Evolutionary conservation across 2,888 invertebrate species (phyloP).

Genomic region (Seladonia tumulorum): DNA sequence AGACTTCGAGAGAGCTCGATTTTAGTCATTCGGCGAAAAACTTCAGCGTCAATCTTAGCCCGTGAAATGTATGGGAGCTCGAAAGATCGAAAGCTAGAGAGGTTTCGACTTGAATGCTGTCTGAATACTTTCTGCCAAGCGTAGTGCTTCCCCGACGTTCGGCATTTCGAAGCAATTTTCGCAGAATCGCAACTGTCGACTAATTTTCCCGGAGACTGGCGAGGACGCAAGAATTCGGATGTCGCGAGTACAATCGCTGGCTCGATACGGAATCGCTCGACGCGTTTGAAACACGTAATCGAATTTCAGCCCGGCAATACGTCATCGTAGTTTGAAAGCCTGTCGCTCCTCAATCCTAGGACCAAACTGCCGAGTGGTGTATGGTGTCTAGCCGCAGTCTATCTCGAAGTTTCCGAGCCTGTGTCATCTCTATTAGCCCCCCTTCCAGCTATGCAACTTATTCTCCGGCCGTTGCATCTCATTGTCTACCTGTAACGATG

Average conservation of each 20-base stretch:
- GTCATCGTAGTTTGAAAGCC: conserved; percentile 24
- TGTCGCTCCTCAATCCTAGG: conserved; percentile 26
- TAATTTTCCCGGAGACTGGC: neutral
- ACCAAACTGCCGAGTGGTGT: neutral
- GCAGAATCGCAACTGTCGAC: neutral
- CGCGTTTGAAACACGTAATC: conserved; percentile 12
- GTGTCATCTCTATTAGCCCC: neutral
- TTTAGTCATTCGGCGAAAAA: neutral
- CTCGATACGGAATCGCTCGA: neutral
- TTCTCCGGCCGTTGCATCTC: neutral
- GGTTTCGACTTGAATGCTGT: neutral
- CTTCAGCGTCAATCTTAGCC: neutral
- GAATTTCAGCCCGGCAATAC: neutral
- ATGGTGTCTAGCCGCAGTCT: neutral
- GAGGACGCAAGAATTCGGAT: neutral
- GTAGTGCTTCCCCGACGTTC: neutral
- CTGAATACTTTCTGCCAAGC: neutral
- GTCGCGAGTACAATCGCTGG: neutral
- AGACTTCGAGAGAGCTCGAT: neutral
- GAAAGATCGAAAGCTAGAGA: neutral
- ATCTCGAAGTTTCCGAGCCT: conserved; percentile 11
- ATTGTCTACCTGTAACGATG: neutral
- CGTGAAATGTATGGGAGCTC: neutral
- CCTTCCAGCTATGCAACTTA: neutral
- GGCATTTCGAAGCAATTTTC: neutral